Conservation (phyloP, 2,113 vertebrate species). For the Atractosteus spatula region DNA sequence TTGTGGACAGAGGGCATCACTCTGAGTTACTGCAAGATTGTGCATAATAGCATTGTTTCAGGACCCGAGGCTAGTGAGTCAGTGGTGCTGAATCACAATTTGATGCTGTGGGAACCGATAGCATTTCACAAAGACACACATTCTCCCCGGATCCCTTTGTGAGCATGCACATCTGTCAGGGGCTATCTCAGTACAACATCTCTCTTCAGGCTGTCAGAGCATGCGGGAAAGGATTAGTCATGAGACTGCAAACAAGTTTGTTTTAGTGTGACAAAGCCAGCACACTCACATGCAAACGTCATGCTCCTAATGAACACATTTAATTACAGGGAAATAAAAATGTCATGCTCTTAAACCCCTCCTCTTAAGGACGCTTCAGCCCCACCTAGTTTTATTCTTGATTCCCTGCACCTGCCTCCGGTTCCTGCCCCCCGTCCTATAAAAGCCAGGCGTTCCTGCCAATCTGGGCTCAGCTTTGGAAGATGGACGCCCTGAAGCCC, state of each 20-base stretch:
- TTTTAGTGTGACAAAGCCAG: neutral
- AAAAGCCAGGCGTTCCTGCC: too few species aligned
- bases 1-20: conserved; percentile 1
- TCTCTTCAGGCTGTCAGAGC: neutral
- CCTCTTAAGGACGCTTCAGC: too few species aligned
- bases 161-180: conserved; percentile 1
- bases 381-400: too few species aligned
- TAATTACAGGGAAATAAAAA: neutral
- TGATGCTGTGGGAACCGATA: neutral
- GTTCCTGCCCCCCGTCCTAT: too few species aligned
- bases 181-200: conserved; percentile 5
- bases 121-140: conserved; percentile 7
- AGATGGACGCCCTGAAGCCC: too few species aligned
- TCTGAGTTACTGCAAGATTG: neutral
- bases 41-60: conserved; percentile 2
- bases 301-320: neutral
- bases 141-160: neutral
- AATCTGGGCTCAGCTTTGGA: too few species aligned
- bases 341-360: too few species aligned
- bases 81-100: conserved; percentile 10
- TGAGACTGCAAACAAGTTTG: conserved; percentile 2
- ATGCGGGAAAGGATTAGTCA: conserved; percentile 8
- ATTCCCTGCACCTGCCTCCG: too few species aligned
- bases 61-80: conserved; percentile 17
- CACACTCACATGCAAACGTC: conserved; percentile 14